phyloP scores from a whole-genome alignment of 2,797 vertebrate genomes.

The Hafferia zeledoni region DNA sequence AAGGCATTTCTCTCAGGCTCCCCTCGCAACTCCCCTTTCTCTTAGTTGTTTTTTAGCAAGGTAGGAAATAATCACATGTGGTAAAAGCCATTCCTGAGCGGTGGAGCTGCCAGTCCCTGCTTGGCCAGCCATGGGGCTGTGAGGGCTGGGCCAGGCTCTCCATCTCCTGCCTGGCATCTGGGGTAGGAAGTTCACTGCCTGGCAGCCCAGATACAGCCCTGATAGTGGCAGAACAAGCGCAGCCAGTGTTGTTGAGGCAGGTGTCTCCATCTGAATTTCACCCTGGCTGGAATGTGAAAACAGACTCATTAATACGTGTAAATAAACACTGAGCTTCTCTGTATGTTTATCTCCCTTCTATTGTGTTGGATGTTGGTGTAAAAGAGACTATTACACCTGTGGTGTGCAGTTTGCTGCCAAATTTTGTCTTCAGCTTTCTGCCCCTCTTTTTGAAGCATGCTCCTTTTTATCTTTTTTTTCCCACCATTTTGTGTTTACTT shows the following conservation, averaged over 20 bases:
- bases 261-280: constrained; percentile 14
- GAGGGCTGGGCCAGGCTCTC: background rate
- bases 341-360: background rate
- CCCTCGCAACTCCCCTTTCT: background rate
- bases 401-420: background rate
- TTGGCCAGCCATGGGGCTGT: rapidly evolving
- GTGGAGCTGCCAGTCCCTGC: background rate
- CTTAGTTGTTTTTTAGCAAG: background rate
- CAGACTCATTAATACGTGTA: background rate
- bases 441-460: background rate
- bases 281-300: constrained; percentile 14
- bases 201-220: background rate
- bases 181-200: background rate
- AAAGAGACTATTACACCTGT: background rate
- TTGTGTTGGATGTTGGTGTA: background rate
- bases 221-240: background rate
- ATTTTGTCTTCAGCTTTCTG: background rate
- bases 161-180: background rate
- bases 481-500: background rate
- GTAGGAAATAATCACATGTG: background rate
- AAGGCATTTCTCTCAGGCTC: background rate
- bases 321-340: background rate
- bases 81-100: background rate
- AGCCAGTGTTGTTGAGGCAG: background rate
- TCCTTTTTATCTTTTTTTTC: background rate